Percentiles rank a stretch among this genome's conserved stretches.
Conservation (phyloP, 1,140 invertebrate genomes). For the Diprion similis region DNA sequence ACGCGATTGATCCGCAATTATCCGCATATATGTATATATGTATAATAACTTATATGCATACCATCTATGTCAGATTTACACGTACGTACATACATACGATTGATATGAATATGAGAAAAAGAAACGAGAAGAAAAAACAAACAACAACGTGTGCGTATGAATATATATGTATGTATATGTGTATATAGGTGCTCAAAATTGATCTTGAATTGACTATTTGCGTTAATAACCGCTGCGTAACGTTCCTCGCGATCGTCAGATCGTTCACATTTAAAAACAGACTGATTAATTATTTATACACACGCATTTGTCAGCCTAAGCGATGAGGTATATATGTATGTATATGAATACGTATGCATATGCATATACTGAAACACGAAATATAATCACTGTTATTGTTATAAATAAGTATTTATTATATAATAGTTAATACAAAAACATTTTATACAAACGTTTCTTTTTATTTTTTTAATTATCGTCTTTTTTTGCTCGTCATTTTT, state of each 20-base stretch:
- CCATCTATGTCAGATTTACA: too few relatives aligned
- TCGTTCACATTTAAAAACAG: conserved; percentile 3
- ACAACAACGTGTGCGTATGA: not conserved
- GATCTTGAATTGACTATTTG: conserved; percentile 1
- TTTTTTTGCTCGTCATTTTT: conserved; percentile 22
- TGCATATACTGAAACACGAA: conserved; percentile 14
- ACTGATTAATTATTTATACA: not conserved
- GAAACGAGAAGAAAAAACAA: not conserved
- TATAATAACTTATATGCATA: too few relatives aligned
- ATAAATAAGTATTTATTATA: conserved; percentile 60
- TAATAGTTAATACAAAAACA: conserved; percentile 53
- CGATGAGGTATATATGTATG: not conserved
- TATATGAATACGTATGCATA: not conserved
- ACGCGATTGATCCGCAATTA: too few relatives aligned
- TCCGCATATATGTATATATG: too few relatives aligned
- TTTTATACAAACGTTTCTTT: conserved; percentile 49
- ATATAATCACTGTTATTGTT: conserved; percentile 43
- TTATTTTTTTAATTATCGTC: not conserved
- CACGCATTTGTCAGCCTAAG: too few relatives aligned
- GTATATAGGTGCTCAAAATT: not conserved
- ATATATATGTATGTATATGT: too few relatives aligned
- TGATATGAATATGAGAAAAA: not conserved
- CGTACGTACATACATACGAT: too few relatives aligned
- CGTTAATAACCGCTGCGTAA: not conserved
- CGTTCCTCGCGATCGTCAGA: not conserved